phyloP scores from a whole-genome alignment of 2,113 vertebrate genomes.

The Sander vitreus region DNA sequence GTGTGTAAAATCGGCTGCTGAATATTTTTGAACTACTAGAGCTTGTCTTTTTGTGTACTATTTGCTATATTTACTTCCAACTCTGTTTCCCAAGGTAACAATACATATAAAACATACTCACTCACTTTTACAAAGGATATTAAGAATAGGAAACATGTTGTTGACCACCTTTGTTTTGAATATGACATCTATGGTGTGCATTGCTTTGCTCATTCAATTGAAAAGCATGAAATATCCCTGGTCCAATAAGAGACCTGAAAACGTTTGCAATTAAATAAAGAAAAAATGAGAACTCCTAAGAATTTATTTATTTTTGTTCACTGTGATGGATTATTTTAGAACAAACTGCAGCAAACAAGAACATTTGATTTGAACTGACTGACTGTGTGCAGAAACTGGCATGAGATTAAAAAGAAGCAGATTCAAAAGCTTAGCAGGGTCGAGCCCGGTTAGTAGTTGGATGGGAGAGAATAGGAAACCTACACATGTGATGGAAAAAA shows the following conservation, averaged over 20 bases:
- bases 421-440: not conserved
- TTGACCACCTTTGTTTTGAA: not conserved
- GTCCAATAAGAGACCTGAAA: not conserved
- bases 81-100: not conserved
- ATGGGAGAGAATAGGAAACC: not conserved
- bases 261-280: not conserved
- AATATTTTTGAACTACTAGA: not conserved
- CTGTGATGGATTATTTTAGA: not conserved
- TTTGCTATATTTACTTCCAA: not conserved
- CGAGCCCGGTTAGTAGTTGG: not conserved
- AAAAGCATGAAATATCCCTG: not conserved
- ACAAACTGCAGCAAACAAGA: constrained; percentile 7
- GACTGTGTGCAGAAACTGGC: not conserved
- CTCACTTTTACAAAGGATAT: not conserved
- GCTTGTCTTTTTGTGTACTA: not conserved
- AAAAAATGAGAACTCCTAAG: not conserved
- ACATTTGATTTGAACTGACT: no score
- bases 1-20: not conserved
- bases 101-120: not conserved
- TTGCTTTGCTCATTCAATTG: not conserved
- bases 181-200: not conserved
- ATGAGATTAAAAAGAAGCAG: not conserved
- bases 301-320: not conserved
- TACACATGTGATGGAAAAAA: not conserved
- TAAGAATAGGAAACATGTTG: not conserved